Base-by-base conservation (phyloP, 2,797 vertebrate species). In the Phylloscopus collybita region DNA sequence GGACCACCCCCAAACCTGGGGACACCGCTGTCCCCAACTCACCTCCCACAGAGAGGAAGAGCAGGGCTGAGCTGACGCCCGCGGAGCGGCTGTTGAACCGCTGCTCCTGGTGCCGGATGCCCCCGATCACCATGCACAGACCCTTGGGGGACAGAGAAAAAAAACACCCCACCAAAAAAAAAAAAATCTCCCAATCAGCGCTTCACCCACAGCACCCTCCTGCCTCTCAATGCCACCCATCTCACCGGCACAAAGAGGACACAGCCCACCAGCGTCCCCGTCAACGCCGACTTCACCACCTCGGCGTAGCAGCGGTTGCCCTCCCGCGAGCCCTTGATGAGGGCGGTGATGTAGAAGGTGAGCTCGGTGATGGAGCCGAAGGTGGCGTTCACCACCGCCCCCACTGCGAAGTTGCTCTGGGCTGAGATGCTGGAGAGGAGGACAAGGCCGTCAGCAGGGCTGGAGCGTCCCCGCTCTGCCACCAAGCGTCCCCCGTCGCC, bases 11-110 rank as follows among this genome's bases (percentile, higher is more conserved):
- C 10, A 34, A 2, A 14, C 4, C 20, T 19, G 11, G 32, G 49
- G 79, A 36, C 62, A 25, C 1, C 7, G 13, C 10, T 6, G 16
- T 38, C 66, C 62, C 47, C 73, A 42, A 9, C 98, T 97, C 95
- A 98, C 99, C 99, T 97, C 99, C 99, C 26, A 99, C 98, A 0
- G 99, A 99, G 80, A 99, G 98, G 96, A 99, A 99, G 88, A 99
- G 98, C 93, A 99, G 88, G 1, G 98, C 98, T 0, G 98, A 98
- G 97, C 98, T 98, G 93, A 99, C 98, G 3, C 99, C 99, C 0
- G 98, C 98, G 0, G 98, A 99, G 42, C 98, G 97, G 78, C 98
- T 99, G 98, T 98, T 99, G 97, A 99, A 99, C 30, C 98, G 97
- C 95, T 99, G 99, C 95, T 99, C 99, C 27, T 97, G 98, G 97